Evolutionary conservation across 2,888 invertebrate species (phyloP).

Genomic region (Troilus luridus): DNA sequence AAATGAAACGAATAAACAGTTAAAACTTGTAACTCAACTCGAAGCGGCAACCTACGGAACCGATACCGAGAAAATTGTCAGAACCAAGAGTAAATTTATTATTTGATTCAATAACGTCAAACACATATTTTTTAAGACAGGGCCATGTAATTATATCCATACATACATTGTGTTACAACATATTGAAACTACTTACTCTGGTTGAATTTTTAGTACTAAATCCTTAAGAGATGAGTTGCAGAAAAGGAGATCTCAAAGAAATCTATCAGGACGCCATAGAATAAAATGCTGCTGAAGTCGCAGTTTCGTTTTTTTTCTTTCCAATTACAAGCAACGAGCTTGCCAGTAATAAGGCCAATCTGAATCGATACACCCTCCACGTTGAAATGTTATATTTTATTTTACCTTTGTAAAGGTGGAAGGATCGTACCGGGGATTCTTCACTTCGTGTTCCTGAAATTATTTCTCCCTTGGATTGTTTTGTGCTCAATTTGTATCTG

Average conservation of each 20-base stretch:
- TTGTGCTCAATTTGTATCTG: no score
- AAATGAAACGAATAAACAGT: no score
- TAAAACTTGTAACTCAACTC: no score
- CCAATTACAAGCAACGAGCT: constrained; percentile 6
- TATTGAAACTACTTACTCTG: not conserved
- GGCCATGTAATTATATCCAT: not conserved
- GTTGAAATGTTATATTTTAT: not conserved
- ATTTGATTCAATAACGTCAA: no score
- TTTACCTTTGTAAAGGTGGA: not conserved
- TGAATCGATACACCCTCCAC: not conserved
- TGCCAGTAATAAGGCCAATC: constrained; percentile 27
- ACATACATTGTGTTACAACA: not conserved
- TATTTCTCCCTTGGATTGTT: no score
- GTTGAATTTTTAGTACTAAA: not conserved
- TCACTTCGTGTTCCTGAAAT: no score
- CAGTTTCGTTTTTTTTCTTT: not conserved
- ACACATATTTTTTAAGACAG: not conserved
- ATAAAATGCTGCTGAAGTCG: not conserved
- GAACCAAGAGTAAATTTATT: no score
- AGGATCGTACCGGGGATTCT: no score
- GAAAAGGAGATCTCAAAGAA: not conserved
- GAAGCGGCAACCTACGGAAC: no score
- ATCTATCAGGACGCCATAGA: not conserved
- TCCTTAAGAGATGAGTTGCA: not conserved
- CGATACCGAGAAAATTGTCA: no score